Conservation (phyloP, 2,888 invertebrate species). For the Acanthosepion esculentum region DNA sequence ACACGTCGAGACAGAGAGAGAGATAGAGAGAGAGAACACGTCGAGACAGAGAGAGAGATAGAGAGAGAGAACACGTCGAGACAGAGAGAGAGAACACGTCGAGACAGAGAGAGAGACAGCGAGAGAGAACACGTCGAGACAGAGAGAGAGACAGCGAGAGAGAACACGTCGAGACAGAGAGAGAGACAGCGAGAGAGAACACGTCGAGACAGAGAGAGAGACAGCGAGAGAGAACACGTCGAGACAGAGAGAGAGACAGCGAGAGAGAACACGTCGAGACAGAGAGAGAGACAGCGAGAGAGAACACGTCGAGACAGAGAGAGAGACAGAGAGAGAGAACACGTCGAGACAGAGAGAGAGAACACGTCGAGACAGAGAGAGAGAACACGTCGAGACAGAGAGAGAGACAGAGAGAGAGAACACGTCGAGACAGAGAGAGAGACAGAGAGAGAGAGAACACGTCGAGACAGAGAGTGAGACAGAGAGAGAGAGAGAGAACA, state of each 20-base stretch:
- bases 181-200: not conserved
- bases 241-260: not conserved
- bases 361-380: too few species aligned
- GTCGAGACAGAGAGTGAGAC: too few species aligned
- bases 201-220: not conserved
- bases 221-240: not conserved
- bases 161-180: not conserved
- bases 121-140: not conserved
- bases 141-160: not conserved
- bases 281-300: not conserved
- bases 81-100: not conserved
- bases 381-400: too few species aligned
- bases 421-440: not conserved
- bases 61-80: not conserved
- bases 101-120: slow-evolving; percentile 13
- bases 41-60: too few species aligned
- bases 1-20: too few species aligned
- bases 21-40: too few species aligned
- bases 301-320: rapidly evolving
- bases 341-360: too few species aligned
- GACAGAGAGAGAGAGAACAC: not conserved
- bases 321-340: not conserved
- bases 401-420: not conserved
- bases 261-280: not conserved
- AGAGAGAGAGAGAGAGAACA: not conserved